phyloP scores from a whole-genome alignment of 1,140 invertebrate species.

The Tetramorium simillimum region DNA sequence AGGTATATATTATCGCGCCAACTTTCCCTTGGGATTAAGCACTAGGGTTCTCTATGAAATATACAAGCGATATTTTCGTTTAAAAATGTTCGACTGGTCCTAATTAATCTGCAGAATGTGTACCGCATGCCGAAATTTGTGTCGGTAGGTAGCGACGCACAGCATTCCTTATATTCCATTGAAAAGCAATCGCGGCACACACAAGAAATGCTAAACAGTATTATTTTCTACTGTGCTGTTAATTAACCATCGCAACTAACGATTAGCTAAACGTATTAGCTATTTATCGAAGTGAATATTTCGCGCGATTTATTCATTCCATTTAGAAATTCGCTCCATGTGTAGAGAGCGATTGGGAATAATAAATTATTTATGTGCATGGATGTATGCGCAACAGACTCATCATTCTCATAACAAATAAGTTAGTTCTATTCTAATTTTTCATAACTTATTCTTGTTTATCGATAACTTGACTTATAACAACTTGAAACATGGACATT shows the following conservation, averaged over 20 bases:
- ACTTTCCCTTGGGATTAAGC: neutral
- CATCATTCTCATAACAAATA: too few species aligned
- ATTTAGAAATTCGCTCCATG: too few species aligned
- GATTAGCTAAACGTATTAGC: too few species aligned
- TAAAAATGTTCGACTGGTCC: neutral
- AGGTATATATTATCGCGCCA: neutral
- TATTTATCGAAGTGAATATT: too few species aligned
- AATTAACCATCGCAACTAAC: neutral
- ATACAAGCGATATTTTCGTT: neutral
- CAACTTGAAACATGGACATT: neutral
- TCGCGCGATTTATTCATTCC: too few species aligned
- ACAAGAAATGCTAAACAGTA: neutral
- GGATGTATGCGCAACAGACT: too few species aligned
- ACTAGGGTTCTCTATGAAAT: neutral
- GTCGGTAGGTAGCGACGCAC: neutral
- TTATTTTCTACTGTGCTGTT: neutral
- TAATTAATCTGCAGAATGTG: too few species aligned
- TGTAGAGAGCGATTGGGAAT: too few species aligned
- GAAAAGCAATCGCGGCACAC: neutral
- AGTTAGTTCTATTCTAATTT: too few species aligned
- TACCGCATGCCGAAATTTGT: neutral
- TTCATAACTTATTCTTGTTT: too few species aligned
- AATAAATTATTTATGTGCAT: too few species aligned
- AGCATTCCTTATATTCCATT: neutral
- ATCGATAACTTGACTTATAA: neutral